These are phyloP conservation scores for Trogon surrucura DNA, from an alignment of 2,113 vertebrate genomes.

Conservation along the genomic window DNA sequence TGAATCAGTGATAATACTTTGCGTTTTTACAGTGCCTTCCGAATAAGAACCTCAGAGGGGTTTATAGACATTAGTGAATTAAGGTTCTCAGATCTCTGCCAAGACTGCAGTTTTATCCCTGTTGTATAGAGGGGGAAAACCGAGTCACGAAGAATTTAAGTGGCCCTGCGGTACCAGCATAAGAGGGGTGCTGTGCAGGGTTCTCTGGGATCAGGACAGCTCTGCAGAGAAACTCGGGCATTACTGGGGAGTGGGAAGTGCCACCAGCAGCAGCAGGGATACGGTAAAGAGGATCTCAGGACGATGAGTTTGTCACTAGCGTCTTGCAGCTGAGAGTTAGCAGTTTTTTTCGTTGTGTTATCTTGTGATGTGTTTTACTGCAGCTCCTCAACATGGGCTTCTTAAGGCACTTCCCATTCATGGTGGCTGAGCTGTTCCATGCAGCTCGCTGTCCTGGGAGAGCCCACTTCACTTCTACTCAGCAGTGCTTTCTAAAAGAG, in stretches of 20 bases:
- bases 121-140: not conserved
- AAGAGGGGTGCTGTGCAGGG: not conserved
- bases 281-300: not conserved
- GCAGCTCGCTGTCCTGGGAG: not conserved
- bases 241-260: not conserved
- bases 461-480: not conserved
- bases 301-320: not conserved
- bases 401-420: not conserved
- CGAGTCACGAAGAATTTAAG: not conserved
- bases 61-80: constrained; percentile 67
- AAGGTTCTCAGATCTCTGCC: constrained; percentile 56
- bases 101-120: constrained; percentile 46
- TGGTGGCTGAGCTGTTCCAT: not conserved
- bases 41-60: constrained; percentile 57
- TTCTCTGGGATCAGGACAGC: not conserved
- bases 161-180: not conserved
- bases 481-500: not conserved
- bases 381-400: not conserved
- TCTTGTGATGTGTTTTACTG: not conserved
- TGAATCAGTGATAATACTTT: constrained; percentile 72
- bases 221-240: not conserved
- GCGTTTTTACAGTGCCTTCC: constrained; percentile 32
- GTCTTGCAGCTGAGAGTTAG: not conserved
- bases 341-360: not conserved
- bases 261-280: not conserved